Evolutionary conservation across 2,113 vertebrate genomes (phyloP).

Genomic region (Hemicordylus capensis): DNA sequence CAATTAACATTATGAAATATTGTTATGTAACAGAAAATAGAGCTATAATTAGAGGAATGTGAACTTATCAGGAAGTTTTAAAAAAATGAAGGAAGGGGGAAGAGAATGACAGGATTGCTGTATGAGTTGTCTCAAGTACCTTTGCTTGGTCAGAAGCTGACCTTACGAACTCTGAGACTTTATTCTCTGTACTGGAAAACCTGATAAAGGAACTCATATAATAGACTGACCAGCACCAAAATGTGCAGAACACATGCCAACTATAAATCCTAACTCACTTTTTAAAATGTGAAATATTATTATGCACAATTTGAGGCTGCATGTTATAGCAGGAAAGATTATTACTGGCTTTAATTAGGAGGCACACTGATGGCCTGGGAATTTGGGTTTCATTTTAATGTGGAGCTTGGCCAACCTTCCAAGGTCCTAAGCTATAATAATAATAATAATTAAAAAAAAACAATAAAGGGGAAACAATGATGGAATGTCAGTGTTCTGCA

Average conservation of each 20-base stretch:
- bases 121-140: constrained; percentile 64
- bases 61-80: constrained; percentile 38
- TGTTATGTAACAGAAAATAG: constrained; percentile 36
- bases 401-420: constrained; percentile 55
- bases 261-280: constrained; percentile 60
- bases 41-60: constrained; percentile 32
- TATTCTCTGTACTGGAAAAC: constrained; percentile 62
- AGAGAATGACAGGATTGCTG: constrained; percentile 43
- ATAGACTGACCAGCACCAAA: constrained; percentile 63
- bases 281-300: constrained; percentile 46
- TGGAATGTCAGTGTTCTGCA: constrained; percentile 58
- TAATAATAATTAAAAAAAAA: constrained; percentile 5
- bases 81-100: constrained; percentile 32
- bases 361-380: constrained; percentile 55
- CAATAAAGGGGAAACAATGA: constrained; percentile 52
- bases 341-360: constrained; percentile 59
- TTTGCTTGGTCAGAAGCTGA: constrained; percentile 49
- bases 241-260: constrained; percentile 66
- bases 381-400: constrained; percentile 62
- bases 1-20: constrained; percentile 21
- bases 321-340: constrained; percentile 25
- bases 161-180: not conserved
- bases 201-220: constrained; percentile 74
- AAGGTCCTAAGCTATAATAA: constrained; percentile 52
- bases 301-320: constrained; percentile 61